phyloP scores from a whole-genome alignment of 2,888 invertebrate genomes.

The Clostera curtula region DNA sequence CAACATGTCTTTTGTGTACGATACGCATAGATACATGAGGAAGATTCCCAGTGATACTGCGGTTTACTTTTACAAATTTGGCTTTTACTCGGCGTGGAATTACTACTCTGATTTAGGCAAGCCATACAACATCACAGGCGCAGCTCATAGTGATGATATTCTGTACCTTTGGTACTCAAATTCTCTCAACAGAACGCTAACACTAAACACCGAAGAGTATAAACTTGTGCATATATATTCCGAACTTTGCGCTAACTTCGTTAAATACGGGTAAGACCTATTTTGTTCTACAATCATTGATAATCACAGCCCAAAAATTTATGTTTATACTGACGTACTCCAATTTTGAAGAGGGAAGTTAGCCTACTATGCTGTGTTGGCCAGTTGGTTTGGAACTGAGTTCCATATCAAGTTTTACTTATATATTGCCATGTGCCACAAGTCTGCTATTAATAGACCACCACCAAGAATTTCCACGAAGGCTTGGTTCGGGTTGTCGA shows the following conservation, averaged over 20 bases:
- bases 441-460: no score
- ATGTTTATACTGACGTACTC: no score
- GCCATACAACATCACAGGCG: constrained; percentile 3
- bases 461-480: no score
- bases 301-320: no score
- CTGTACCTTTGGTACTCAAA: background rate
- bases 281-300: no score
- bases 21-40: constrained; percentile 4
- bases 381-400: no score
- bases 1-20: constrained; percentile 2
- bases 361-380: no score
- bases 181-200: background rate
- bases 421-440: no score
- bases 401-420: no score
- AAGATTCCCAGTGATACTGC: constrained; percentile 1
- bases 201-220: background rate
- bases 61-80: constrained; percentile 6
- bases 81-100: constrained; percentile 5
- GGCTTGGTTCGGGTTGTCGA: no score
- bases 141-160: constrained; percentile 1
- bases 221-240: background rate
- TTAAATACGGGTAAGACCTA: constrained; percentile 7
- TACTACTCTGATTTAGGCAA: constrained; percentile 4
- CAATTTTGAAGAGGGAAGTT: no score
- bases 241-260: constrained; percentile 1